Percentiles rank a stretch among this genome's conserved stretches.
These are phyloP conservation scores for Buphagus erythrorhynchus DNA, from an alignment of 2,797 vertebrate species.

Conservation along the genomic window DNA sequence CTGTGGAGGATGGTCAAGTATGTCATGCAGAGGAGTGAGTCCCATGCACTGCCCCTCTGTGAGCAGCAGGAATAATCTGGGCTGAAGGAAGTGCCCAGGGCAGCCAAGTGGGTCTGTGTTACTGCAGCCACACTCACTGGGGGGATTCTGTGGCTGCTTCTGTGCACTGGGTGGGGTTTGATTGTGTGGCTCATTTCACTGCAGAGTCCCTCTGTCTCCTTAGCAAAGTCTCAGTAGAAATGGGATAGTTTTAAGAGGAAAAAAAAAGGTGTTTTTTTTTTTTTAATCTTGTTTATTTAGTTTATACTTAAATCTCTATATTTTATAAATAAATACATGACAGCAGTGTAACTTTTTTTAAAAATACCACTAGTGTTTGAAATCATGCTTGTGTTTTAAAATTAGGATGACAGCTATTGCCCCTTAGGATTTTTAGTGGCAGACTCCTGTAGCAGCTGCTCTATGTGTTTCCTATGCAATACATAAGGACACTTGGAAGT, in stretches of 20 bases:
- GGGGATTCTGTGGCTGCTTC: not conserved
- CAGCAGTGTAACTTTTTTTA: not conserved
- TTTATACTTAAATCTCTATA: not conserved
- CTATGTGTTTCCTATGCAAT: not conserved
- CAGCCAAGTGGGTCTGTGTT: not conserved
- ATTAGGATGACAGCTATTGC: not conserved
- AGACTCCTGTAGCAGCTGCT: not conserved
- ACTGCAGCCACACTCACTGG: fast-evolving
- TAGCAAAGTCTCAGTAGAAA: not conserved
- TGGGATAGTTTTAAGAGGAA: not conserved
- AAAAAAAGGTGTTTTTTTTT: fast-evolving
- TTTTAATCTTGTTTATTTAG: not conserved
- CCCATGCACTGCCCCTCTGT: fast-evolving
- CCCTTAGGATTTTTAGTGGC: not conserved
- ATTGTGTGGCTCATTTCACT: not conserved
- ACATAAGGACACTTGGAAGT: no score
- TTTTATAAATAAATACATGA: not conserved
- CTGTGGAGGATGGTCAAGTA: not conserved
- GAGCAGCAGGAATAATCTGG: not conserved
- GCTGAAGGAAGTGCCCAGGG: not conserved
- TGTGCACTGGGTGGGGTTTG: not conserved
- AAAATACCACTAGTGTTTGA: not conserved
- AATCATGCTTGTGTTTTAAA: not conserved
- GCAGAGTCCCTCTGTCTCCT: not conserved
- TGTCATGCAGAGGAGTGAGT: not conserved